A percentile compares a stretch with the other conserved stretches of the same genome.
Conservation (phyloP, 1,140 invertebrate genomes). For the Aporrectodea caliginosa region DNA sequence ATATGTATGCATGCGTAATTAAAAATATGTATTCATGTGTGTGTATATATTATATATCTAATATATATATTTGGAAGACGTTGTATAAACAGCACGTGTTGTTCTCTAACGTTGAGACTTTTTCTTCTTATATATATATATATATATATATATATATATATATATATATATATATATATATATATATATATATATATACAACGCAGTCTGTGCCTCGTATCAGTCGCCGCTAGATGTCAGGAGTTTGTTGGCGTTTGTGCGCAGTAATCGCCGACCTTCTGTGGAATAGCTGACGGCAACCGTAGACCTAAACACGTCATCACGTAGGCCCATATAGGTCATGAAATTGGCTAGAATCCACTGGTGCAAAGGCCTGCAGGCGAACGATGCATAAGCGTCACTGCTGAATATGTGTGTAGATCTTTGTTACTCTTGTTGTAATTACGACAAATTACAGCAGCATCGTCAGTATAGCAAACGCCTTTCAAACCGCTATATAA, state of each 20-base stretch:
- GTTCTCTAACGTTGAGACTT: neutral
- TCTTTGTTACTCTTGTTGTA: too few relatives aligned
- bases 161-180: conserved; percentile 4
- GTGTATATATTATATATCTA: neutral
- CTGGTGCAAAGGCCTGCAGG: neutral
- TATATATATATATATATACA: conserved; percentile 1
- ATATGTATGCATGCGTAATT: neutral
- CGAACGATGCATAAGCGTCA: too few relatives aligned
- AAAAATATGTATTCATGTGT: neutral
- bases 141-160: conserved; percentile 4
- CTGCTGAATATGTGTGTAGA: too few relatives aligned
- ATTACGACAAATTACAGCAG: too few relatives aligned
- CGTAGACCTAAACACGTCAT: too few relatives aligned
- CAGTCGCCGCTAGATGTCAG: neutral
- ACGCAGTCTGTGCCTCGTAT: neutral
- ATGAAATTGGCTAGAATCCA: neutral
- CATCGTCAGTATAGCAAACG: too few relatives aligned
- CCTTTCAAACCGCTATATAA: too few relatives aligned
- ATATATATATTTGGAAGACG: too few relatives aligned
- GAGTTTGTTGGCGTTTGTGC: neutral
- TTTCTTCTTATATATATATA: neutral
- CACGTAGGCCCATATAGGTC: too few relatives aligned
- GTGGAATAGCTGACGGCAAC: neutral
- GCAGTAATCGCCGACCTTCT: neutral
- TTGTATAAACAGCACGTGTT: neutral